These are phyloP conservation scores for Drosophila mayri DNA, from an alignment of 1,140 invertebrate genomes.

Conservation along the genomic window DNA sequence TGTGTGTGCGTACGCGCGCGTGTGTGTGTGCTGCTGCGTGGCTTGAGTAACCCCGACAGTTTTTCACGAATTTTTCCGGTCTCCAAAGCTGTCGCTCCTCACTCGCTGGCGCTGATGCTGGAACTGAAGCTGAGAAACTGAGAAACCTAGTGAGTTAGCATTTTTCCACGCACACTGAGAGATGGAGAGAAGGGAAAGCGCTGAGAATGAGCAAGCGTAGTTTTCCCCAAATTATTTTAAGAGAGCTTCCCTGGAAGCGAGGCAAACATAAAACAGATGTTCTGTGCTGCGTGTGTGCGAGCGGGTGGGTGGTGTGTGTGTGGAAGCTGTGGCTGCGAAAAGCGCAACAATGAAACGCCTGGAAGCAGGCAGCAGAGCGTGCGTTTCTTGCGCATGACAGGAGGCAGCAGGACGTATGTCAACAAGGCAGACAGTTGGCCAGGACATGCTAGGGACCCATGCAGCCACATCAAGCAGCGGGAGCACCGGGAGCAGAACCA, in stretches of 20 bases:
- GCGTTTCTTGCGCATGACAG: slow-evolving; percentile 66
- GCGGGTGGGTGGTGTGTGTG: neutral
- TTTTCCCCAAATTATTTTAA: slow-evolving; percentile 11
- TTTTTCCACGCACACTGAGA: slow-evolving; percentile 46
- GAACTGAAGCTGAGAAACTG: slow-evolving; percentile 58
- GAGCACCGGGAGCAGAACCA: neutral
- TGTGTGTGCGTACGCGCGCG: neutral
- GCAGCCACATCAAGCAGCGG: slow-evolving; percentile 17
- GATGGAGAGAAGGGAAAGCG: neutral
- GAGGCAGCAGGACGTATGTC: slow-evolving; percentile 41
- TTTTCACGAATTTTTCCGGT: slow-evolving; percentile 37
- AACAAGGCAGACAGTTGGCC: slow-evolving; percentile 66
- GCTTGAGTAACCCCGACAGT: slow-evolving; percentile 37
- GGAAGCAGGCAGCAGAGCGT: slow-evolving; percentile 71
- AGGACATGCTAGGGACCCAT: slow-evolving; percentile 36
- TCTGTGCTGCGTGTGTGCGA: slow-evolving; percentile 22
- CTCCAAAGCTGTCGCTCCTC: slow-evolving; percentile 41
- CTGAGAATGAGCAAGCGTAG: neutral
- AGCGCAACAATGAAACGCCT: slow-evolving; percentile 79
- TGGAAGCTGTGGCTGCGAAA: slow-evolving; percentile 51
- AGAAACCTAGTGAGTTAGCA: slow-evolving; percentile 21
- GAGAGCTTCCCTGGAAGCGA: slow-evolving; percentile 62
- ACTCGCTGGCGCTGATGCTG: slow-evolving; percentile 74
- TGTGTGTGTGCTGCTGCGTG: slow-evolving; percentile 27
- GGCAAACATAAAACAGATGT: slow-evolving; percentile 81